phyloP scores from a whole-genome alignment of 1,140 invertebrate species.

The Bombus picipes region DNA sequence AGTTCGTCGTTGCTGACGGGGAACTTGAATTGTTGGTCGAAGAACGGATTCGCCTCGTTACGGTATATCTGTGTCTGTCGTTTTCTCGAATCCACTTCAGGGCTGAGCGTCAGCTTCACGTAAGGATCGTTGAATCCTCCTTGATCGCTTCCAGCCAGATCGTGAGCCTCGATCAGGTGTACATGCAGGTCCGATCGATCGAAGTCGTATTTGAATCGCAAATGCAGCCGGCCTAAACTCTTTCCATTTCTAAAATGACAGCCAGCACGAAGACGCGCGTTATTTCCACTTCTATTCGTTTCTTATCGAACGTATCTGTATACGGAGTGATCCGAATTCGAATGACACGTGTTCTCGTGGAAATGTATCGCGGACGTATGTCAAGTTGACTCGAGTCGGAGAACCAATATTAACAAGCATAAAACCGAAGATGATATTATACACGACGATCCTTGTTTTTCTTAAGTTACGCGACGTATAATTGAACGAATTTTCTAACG shows the following conservation, averaged over 20 bases:
- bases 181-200: conserved; percentile 93
- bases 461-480: too few relatives aligned
- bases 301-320: neutral
- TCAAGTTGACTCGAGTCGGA: too few relatives aligned
- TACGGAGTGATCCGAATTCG: too few relatives aligned
- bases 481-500: too few relatives aligned
- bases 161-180: conserved; percentile 92
- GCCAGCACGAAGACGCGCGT: neutral
- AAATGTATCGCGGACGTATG: too few relatives aligned
- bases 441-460: too few relatives aligned
- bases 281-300: neutral
- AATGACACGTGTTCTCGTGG: too few relatives aligned
- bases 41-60: conserved; percentile 90
- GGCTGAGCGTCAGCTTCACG: conserved; percentile 88
- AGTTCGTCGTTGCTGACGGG: conserved; percentile 92
- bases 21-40: conserved; percentile 93
- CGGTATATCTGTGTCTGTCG: conserved; percentile 91
- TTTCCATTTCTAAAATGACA: conserved; percentile 80
- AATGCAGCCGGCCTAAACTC: conserved; percentile 90
- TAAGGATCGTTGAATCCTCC: conserved; percentile 95
- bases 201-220: conserved; percentile 94
- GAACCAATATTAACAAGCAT: too few relatives aligned
- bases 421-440: too few relatives aligned
- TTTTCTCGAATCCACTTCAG: conserved; percentile 92
- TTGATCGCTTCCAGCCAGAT: conserved; percentile 90